These are phyloP conservation scores for Laodelphax striatellus DNA, from an alignment of 1,140 invertebrate genomes.

Conservation along the genomic window DNA sequence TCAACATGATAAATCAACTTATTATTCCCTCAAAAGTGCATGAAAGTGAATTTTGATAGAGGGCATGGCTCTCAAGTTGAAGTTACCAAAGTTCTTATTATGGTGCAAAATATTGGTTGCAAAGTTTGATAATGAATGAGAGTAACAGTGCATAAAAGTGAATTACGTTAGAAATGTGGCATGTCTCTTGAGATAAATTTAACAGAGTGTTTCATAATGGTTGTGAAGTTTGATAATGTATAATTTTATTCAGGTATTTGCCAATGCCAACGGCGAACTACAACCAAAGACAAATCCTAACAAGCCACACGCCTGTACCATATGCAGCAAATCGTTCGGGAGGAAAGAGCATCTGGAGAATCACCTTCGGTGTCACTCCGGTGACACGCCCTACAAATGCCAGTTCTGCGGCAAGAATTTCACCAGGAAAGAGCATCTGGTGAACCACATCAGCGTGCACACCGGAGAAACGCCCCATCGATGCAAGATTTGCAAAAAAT, in stretches of 20 bases:
- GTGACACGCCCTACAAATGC: conserved; percentile 51
- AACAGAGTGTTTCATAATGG: too few species aligned
- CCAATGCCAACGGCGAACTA: conserved; percentile 18
- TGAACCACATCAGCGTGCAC: conserved; percentile 54
- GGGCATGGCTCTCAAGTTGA: too few species aligned
- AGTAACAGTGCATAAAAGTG: too few species aligned
- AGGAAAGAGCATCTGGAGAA: conserved; percentile 49
- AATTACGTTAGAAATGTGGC: too few species aligned
- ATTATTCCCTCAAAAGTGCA: too few species aligned
- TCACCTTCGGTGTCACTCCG: conserved; percentile 61
- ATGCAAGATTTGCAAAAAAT: conserved; percentile 58
- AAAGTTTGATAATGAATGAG: too few species aligned
- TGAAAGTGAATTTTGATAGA: too few species aligned
- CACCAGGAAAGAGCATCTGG: conserved; percentile 53
- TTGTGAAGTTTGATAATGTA: too few species aligned
- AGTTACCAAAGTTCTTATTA: too few species aligned
- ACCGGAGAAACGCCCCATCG: conserved; percentile 59
- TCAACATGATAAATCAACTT: too few species aligned
- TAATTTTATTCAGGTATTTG: conserved; percentile 14
- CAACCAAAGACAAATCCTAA: neutral
- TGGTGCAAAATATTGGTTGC: too few species aligned
- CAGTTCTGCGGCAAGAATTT: conserved; percentile 56
- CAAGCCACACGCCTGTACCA: conserved; percentile 42
- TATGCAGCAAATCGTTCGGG: conserved; percentile 50
- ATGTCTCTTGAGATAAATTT: too few species aligned